Evolutionary conservation across 2,113 vertebrate species (phyloP).

Genomic region (Globicephala melas): DNA sequence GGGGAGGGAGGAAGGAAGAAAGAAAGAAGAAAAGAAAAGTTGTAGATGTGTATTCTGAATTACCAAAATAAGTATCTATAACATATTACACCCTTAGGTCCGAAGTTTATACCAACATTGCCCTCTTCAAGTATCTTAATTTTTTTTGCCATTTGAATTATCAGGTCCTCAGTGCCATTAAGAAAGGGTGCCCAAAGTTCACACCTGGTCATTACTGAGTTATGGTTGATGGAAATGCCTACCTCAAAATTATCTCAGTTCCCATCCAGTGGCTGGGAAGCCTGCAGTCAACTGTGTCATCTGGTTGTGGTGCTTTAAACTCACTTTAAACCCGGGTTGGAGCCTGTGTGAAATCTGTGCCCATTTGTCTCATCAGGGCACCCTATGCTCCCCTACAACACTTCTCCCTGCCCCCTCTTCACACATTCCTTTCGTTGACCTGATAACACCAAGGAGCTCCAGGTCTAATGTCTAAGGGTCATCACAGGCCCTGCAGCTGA

Average conservation of each 20-base stretch:
- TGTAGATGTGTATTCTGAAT: not conserved
- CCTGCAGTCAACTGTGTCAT: not conserved
- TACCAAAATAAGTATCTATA: not conserved
- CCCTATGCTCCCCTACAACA: not conserved
- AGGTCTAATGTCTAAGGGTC: not conserved
- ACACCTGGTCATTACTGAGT: not conserved
- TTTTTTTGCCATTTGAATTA: not conserved
- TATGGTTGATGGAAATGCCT: not conserved
- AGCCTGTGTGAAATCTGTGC: not conserved
- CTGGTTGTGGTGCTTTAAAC: not conserved
- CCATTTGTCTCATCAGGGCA: not conserved
- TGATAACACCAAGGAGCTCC: not conserved
- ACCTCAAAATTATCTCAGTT: not conserved
- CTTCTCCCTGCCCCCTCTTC: rapidly evolving
- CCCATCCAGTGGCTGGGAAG: not conserved
- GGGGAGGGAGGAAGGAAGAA: rapidly evolving
- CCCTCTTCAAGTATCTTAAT: not conserved
- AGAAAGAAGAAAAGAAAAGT: not conserved
- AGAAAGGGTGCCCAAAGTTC: not conserved
- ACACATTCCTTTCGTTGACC: not conserved
- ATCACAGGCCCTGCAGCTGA: not conserved
- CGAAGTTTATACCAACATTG: not conserved
- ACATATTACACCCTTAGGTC: not conserved
- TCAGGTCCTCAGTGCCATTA: not conserved
- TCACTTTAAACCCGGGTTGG: not conserved